These are phyloP conservation scores for Thinocorus orbignyianus DNA, from an alignment of 2,113 vertebrate genomes.

Conservation along the genomic window DNA sequence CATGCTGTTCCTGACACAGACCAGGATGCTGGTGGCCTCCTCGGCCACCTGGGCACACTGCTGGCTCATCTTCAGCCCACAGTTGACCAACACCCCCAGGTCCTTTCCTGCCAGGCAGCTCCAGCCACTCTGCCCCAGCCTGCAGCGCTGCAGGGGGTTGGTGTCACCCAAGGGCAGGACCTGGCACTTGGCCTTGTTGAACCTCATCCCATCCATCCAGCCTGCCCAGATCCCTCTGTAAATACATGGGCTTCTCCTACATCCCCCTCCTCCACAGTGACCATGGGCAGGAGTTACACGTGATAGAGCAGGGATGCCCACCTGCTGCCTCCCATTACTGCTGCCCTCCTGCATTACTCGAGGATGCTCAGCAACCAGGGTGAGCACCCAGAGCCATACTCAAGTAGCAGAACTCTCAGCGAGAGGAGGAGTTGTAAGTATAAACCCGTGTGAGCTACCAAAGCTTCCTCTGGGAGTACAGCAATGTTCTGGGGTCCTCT, in stretches of 20 bases:
- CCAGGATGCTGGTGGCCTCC: no score
- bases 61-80: no score
- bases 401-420: neutral
- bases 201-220: no score
- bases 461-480: neutral
- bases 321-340: neutral
- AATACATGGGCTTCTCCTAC: neutral
- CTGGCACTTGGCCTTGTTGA: no score
- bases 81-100: no score
- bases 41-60: no score
- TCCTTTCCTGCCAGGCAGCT: no score
- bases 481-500: neutral
- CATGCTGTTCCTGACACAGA: no score
- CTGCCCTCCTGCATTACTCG: neutral
- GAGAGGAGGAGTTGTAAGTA: neutral
- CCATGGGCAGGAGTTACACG: neutral
- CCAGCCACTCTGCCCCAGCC: no score
- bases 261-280: neutral
- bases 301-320: fast-evolving
- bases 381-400: fast-evolving
- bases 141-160: no score
- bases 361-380: neutral
- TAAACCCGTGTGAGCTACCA: fast-evolving
- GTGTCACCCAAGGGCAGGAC: no score
- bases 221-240: no score